Evolutionary conservation across 1,140 invertebrate genomes (phyloP).

Genomic region (Laupala kohalensis): DNA sequence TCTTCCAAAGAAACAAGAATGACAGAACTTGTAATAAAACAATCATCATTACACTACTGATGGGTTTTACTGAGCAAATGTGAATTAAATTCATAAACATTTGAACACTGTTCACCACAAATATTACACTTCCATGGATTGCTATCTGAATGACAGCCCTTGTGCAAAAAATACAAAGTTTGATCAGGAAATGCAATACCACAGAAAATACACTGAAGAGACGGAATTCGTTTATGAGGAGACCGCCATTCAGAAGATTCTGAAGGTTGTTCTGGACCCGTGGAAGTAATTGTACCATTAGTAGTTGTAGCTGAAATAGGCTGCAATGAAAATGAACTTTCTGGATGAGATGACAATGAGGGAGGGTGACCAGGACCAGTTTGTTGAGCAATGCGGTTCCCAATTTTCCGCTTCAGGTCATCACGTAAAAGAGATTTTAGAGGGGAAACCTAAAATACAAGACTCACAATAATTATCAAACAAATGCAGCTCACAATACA

Average conservation of each 20-base stretch:
- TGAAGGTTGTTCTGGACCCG: constrained; percentile 35
- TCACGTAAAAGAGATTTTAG: constrained; percentile 68
- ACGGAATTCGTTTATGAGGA: constrained; percentile 22
- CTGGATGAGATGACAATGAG: constrained; percentile 2
- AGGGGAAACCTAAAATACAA: constrained; percentile 58
- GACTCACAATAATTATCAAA: too few species aligned
- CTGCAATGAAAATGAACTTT: constrained; percentile 10
- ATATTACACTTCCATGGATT: constrained; percentile 98
- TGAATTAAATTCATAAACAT: constrained; percentile 92
- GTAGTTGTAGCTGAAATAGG: constrained; percentile 28
- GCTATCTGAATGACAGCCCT: constrained; percentile 90
- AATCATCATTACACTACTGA: constrained; percentile 37
- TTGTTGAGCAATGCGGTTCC: constrained; percentile 21
- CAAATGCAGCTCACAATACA: too few species aligned
- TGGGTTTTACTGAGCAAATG: constrained; percentile 88
- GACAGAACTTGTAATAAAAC: too few species aligned
- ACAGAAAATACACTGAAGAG: constrained; percentile 70
- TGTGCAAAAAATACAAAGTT: constrained; percentile 91
- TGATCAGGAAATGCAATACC: constrained; percentile 89
- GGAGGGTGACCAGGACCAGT: constrained; percentile 3
- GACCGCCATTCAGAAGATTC: constrained; percentile 26
- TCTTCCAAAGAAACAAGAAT: too few species aligned
- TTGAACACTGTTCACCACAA: constrained; percentile 83
- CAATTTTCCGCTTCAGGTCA: constrained; percentile 48
- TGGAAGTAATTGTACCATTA: constrained; percentile 50